Evolutionary conservation across 2,888 invertebrate species (phyloP).

Genomic region (Priocnemis perturbator): DNA sequence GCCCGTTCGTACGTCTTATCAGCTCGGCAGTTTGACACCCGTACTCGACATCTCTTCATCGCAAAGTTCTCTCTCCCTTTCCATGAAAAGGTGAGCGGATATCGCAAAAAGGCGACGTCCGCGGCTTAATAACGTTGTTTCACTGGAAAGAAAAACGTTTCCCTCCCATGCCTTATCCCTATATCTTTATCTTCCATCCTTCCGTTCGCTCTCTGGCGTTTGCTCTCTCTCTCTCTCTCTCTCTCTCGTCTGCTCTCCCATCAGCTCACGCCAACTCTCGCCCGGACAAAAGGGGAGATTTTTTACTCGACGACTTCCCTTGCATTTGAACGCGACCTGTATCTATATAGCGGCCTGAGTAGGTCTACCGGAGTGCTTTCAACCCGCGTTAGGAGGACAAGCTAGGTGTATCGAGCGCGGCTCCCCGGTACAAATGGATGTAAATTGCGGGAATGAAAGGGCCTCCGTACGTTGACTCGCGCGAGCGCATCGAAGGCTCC

Average conservation of each 20-base stretch:
- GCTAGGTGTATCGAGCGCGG: slow-evolving; percentile 42
- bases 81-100: background rate
- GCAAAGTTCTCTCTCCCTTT: background rate
- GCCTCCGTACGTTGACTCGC: slow-evolving; percentile 48
- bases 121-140: background rate
- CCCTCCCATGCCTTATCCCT: background rate
- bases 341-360: slow-evolving; percentile 36
- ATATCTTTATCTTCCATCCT: background rate
- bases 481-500: slow-evolving; percentile 39
- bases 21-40: no score
- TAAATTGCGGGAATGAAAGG: slow-evolving; percentile 60
- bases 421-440: slow-evolving; percentile 55
- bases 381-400: slow-evolving; percentile 34
- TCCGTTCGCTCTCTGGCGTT: background rate
- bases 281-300: slow-evolving; percentile 34
- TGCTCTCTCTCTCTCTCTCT: background rate
- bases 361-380: slow-evolving; percentile 49
- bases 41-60: background rate
- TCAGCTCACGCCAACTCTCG: background rate
- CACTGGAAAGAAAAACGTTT: background rate
- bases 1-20: no score
- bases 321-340: slow-evolving; percentile 44
- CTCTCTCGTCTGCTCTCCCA: background rate
- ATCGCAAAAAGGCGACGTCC: no score
- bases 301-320: slow-evolving; percentile 33